These are phyloP conservation scores for Staurois parvus DNA, from an alignment of 2,797 vertebrate genomes.

Conservation along the genomic window DNA sequence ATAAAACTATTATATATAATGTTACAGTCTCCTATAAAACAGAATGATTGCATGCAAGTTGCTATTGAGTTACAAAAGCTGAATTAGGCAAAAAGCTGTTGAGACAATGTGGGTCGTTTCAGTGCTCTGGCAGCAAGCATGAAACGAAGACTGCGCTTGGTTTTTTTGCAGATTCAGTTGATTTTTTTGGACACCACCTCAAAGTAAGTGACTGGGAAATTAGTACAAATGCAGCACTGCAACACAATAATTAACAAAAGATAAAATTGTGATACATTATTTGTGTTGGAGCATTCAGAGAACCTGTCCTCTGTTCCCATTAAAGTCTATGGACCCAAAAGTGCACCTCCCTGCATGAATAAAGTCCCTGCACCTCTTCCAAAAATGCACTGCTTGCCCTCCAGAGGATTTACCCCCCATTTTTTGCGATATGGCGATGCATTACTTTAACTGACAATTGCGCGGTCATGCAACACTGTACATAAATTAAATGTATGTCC, in stretches of 20 bases:
- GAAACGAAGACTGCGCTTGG: not conserved
- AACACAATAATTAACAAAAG: not conserved
- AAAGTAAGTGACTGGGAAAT: not conserved
- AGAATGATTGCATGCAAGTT: constrained; percentile 29
- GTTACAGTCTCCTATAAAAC: constrained; percentile 48
- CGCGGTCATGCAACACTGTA: too few species aligned
- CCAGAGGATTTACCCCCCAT: too few species aligned
- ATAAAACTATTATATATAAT: constrained; percentile 50
- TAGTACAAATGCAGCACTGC: not conserved
- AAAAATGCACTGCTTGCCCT: too few species aligned
- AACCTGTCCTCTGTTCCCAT: too few species aligned
- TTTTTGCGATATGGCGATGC: too few species aligned
- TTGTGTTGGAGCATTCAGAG: too few species aligned
- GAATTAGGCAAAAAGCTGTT: constrained; percentile 23
- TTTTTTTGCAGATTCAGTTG: not conserved
- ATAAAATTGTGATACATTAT: not conserved
- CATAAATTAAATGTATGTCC: too few species aligned
- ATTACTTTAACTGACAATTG: too few species aligned
- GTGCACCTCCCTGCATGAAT: too few species aligned
- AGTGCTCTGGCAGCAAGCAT: not conserved
- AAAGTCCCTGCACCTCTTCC: too few species aligned
- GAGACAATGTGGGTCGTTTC: not conserved
- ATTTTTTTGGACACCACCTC: not conserved
- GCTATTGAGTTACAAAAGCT: constrained; percentile 20
- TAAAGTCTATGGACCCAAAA: too few species aligned